Conservation (phyloP, 2,888 invertebrate species). For the Polymixis lichenea region DNA sequence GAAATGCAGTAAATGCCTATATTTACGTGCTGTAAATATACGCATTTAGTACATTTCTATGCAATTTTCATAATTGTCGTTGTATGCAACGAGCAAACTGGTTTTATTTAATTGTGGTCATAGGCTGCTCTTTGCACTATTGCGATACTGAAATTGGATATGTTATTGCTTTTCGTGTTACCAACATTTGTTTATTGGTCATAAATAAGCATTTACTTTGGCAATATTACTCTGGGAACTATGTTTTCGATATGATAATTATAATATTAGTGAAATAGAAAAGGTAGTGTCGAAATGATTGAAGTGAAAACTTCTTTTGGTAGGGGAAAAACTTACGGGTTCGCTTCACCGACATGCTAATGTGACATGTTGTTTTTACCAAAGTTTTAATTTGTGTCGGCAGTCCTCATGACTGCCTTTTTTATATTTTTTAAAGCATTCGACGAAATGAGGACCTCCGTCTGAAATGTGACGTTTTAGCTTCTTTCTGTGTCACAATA, state of each 20-base stretch:
- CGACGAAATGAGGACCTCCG: not conserved
- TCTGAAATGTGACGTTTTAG: not conserved
- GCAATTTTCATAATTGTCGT: conserved; percentile 46
- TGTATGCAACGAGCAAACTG: conserved; percentile 34
- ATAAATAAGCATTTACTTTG: conserved; percentile 22
- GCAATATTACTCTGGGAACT: not conserved
- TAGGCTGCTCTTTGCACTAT: conserved; percentile 52
- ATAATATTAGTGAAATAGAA: not conserved
- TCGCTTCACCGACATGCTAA: too few relatives aligned
- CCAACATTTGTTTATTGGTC: conserved; percentile 21
- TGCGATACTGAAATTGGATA: conserved; percentile 51
- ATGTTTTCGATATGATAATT: conserved; percentile 2
- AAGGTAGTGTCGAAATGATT: too few relatives aligned
- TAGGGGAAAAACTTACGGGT: too few relatives aligned
- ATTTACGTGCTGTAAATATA: conserved; percentile 30
- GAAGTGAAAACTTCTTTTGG: too few relatives aligned
- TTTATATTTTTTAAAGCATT: too few relatives aligned
- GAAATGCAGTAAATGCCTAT: conserved; percentile 28
- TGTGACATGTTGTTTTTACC: too few relatives aligned
- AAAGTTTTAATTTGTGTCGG: too few relatives aligned
- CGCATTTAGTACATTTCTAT: conserved; percentile 31
- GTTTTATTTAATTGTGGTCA: conserved; percentile 45
- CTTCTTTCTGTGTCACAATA: not conserved
- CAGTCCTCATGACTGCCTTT: too few relatives aligned
- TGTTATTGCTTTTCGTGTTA: conserved; percentile 45